These are phyloP conservation scores for Selenia dentaria DNA, from an alignment of 2,888 invertebrate species.

Conservation along the genomic window DNA sequence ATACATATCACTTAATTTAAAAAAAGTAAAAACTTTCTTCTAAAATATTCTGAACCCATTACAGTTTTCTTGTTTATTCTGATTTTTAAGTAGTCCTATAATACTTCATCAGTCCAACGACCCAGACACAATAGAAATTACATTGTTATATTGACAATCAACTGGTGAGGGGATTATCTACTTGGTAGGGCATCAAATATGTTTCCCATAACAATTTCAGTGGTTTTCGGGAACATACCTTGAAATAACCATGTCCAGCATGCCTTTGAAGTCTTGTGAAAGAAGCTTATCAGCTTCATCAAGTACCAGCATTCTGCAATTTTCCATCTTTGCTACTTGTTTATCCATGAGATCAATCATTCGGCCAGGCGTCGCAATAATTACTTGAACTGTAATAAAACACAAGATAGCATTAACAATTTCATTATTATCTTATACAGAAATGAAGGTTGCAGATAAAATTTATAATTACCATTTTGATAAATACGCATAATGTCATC, in stretches of 20 bases:
- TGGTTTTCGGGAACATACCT: slow-evolving; percentile 39
- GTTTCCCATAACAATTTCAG: too few species aligned
- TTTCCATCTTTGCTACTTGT: slow-evolving; percentile 96
- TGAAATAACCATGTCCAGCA: slow-evolving; percentile 98
- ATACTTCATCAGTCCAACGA: too few species aligned
- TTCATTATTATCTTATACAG: background rate
- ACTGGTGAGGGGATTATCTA: too few species aligned
- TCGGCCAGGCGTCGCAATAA: slow-evolving; percentile 99
- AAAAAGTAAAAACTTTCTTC: too few species aligned
- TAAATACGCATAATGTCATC: slow-evolving; percentile 99
- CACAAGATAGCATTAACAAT: background rate
- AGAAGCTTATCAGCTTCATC: slow-evolving; percentile 99
- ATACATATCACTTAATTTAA: too few species aligned
- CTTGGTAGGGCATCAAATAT: too few species aligned
- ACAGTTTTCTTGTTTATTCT: too few species aligned
- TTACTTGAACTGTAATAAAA: slow-evolving; percentile 93
- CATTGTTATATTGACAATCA: too few species aligned
- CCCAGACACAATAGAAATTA: too few species aligned
- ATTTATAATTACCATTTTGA: slow-evolving; percentile 92
- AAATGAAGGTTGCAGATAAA: background rate
- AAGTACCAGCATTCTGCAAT: slow-evolving; percentile 98
- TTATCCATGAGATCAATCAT: slow-evolving; percentile 99
- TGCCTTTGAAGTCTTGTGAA: slow-evolving; percentile 99
- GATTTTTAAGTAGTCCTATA: too few species aligned
- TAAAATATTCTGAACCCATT: too few species aligned